A percentile compares a stretch with the other conserved stretches of the same genome.
Conservation (phyloP, 1,140 invertebrate species). For the Lerema accius region DNA sequence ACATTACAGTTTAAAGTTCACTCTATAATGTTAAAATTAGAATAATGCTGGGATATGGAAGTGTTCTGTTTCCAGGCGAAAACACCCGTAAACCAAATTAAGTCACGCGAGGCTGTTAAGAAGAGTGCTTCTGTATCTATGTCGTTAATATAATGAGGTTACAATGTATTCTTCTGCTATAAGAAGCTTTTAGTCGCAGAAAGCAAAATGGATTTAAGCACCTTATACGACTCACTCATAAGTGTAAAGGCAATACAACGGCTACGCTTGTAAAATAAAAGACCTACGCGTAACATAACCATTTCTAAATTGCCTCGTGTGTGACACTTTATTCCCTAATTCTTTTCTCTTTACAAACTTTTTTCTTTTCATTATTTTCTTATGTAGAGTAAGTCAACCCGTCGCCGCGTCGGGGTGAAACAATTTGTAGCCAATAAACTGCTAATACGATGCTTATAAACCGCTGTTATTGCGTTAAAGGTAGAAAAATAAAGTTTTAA, state of each 20-base stretch:
- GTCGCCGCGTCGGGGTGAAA: too few species aligned
- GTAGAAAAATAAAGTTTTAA: too few species aligned
- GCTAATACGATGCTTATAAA: too few species aligned
- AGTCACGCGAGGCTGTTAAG: constrained; percentile 24
- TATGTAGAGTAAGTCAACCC: too few species aligned
- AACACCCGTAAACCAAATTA: constrained; percentile 16
- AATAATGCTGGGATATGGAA: neutral
- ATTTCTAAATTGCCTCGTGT: neutral
- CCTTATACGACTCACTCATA: constrained; percentile 2
- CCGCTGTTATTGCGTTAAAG: too few species aligned
- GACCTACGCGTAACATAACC: neutral
- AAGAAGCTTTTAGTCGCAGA: constrained; percentile 30
- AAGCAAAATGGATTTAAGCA: constrained; percentile 23
- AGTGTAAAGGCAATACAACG: constrained; percentile 4
- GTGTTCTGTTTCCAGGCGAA: constrained; percentile 19
- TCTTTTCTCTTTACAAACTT: too few species aligned
- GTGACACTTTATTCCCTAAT: too few species aligned
- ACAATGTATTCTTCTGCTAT: constrained; percentile 28
- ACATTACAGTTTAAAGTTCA: too few species aligned
- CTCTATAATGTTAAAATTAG: too few species aligned
- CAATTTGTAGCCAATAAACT: too few species aligned
- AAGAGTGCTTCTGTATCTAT: constrained; percentile 31
- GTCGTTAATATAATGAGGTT: constrained; percentile 32
- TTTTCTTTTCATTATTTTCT: neutral
- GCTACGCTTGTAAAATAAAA: neutral